Evolutionary conservation across 35 echinoderm and acorn worm species (phyloP), one percentile per base, ranked within the genome.

Genomic region (Apostichopus californicus): DNA sequence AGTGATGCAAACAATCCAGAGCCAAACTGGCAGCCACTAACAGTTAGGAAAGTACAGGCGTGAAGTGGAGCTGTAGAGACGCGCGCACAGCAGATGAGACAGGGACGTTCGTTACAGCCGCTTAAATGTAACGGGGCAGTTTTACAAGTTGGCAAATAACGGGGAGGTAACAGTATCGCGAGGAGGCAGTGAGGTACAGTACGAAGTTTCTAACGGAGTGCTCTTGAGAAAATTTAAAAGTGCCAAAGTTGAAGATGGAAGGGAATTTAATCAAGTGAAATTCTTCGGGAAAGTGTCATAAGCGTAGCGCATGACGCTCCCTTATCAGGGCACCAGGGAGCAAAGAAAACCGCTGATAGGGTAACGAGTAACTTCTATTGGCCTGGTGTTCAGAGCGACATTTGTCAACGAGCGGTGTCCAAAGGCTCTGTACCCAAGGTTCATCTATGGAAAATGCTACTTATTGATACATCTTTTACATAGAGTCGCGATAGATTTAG

Each of bases 221-320:
- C 58, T 61, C 7, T 46, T 61, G 12, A 61, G 58, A 61, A 61
- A 61, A 12, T 61, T 61, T 1, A 61, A 61, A 61, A 9, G 58
- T 12, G 12, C 8, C 58, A 61, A 61, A 61, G 12, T 8, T 9
- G 58, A 61, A 61, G 3, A 61, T 12, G 7, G 18, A 80, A 61
- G 0, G 12, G 58, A 61, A 61, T 8, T 61, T 46, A 46, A 46
- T 46, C 34, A 46, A 61, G 12, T 61, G 58, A 91, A 53, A 46
- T 25, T 14, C 92, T 77, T 61, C 34, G 90, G 2, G 77, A 28
- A 17, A 9, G 17, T 55, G 90, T 92, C 25, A 86, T 94, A 80
- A 94, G 79, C 20, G 60, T 94, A 91, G 90, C 93, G 60, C 93
- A 92, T 78, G 93, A 94, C 73, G 55, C 71, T 25, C 24, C 91